Evolutionary conservation across 2,113 vertebrate genomes (phyloP).

Genomic region (Siniperca chuatsi): DNA sequence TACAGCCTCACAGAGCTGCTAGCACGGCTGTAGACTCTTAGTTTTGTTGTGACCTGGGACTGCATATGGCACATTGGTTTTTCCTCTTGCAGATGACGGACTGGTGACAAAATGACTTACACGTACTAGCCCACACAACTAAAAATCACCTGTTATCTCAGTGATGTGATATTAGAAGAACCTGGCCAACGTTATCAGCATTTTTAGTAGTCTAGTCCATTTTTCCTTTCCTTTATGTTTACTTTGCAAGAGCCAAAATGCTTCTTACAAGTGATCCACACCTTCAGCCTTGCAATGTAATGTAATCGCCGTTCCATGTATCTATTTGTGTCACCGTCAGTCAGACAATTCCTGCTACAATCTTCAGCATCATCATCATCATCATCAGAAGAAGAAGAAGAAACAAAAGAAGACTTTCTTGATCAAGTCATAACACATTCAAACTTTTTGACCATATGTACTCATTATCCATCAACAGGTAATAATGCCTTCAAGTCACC

Average conservation of each 20-base stretch:
- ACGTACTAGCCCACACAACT: neutral
- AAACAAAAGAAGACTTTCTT: neutral
- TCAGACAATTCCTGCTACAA: too few species aligned
- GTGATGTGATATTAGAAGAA: neutral
- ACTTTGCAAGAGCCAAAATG: neutral
- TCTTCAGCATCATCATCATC: neutral
- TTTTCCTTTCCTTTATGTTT: neutral
- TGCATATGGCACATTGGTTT: neutral
- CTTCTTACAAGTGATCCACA: neutral
- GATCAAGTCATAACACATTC: neutral
- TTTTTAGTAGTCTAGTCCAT: too few species aligned
- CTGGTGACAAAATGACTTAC: neutral
- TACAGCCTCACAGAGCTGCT: neutral
- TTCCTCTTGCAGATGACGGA: neutral
- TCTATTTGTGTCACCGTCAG: neutral
- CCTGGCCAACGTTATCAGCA: neutral
- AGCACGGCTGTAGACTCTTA: neutral
- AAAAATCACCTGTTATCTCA: neutral
- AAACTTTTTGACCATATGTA: neutral
- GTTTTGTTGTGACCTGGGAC: neutral
- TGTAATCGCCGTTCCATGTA: neutral
- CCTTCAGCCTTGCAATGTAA: neutral
- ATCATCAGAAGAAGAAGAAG: neutral
- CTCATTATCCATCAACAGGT: conserved; percentile 78
- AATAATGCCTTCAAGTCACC: conserved; percentile 96